These are phyloP conservation scores for Cladopsammia gracilis DNA, from an alignment of 64 coral and sea anemone genomes.

Conservation along the genomic window DNA sequence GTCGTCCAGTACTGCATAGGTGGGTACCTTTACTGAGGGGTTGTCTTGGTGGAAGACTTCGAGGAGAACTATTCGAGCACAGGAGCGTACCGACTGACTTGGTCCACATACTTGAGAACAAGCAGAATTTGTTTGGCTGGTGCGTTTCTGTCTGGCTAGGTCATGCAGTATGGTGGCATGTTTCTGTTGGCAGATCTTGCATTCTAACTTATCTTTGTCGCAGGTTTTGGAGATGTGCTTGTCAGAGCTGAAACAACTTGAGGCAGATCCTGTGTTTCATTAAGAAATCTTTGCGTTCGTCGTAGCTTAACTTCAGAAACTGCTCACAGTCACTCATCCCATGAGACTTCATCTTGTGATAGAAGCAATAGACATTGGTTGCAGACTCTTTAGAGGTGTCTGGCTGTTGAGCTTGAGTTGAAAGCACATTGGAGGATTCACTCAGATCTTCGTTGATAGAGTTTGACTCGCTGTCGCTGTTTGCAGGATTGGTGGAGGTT, in stretches of 20 bases:
- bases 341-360: slow-evolving; percentile 63
- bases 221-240: slow-evolving; percentile 65
- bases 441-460: slow-evolving; percentile 8
- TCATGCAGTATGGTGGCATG: slow-evolving; percentile 50
- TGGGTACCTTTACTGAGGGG: too few species aligned
- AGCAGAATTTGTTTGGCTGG: slow-evolving; percentile 10
- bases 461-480: background rate
- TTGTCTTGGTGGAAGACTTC: too few species aligned
- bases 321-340: slow-evolving; percentile 64
- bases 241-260: slow-evolving; percentile 52
- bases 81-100: slow-evolving; percentile 6
- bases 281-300: slow-evolving; percentile 69
- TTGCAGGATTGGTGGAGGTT: slow-evolving; percentile 1
- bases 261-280: slow-evolving; percentile 56
- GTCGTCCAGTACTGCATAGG: too few species aligned
- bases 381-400: background rate
- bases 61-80: slow-evolving; percentile 74
- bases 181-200: slow-evolving; percentile 63
- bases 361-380: slow-evolving; percentile 55
- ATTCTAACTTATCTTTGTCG: slow-evolving; percentile 22
- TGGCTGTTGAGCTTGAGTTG: slow-evolving; percentile 38
- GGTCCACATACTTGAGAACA: slow-evolving; percentile 65
- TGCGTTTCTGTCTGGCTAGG: slow-evolving; percentile 5
- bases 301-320: slow-evolving; percentile 42
- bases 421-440: background rate